A percentile compares a stretch with the other conserved stretches of the same genome.
These are phyloP conservation scores for Rhizomys pruinosus DNA, from an alignment of 2,113 vertebrate species.

Conservation along the genomic window DNA sequence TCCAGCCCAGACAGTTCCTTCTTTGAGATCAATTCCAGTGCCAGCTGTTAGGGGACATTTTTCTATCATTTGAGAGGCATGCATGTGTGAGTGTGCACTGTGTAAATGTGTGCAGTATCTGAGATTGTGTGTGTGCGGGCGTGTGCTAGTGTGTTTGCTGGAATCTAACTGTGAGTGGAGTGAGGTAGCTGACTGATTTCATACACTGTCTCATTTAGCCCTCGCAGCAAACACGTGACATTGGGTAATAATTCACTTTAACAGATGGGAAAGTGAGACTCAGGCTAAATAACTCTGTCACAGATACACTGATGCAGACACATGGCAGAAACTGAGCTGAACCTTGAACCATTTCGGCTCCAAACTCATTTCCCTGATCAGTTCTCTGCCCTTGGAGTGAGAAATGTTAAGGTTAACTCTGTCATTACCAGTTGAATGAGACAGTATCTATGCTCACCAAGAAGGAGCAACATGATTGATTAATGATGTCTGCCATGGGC, in stretches of 20 bases:
- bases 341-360: neutral
- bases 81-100: neutral
- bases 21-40: slow-evolving; percentile 51
- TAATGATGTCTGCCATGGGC: neutral
- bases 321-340: neutral
- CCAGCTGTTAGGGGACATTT: slow-evolving; percentile 57
- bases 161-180: neutral
- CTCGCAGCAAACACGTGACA: slow-evolving; percentile 1
- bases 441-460: neutral
- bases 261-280: slow-evolving; percentile 21
- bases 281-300: slow-evolving; percentile 21
- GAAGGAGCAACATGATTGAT: neutral
- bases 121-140: no score
- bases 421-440: neutral
- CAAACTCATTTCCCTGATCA: neutral
- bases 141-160: no score
- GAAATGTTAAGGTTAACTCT: neutral
- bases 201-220: neutral
- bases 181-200: slow-evolving; percentile 4
- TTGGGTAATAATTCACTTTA: slow-evolving; percentile 34
- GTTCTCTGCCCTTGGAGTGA: neutral
- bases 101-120: neutral
- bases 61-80: slow-evolving; percentile 23
- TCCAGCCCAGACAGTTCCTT: slow-evolving; percentile 52
- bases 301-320: neutral